A percentile compares a stretch with the other conserved stretches of the same genome.
Conservation (phyloP, 2,888 invertebrate genomes). For the Amiota mariae region DNA sequence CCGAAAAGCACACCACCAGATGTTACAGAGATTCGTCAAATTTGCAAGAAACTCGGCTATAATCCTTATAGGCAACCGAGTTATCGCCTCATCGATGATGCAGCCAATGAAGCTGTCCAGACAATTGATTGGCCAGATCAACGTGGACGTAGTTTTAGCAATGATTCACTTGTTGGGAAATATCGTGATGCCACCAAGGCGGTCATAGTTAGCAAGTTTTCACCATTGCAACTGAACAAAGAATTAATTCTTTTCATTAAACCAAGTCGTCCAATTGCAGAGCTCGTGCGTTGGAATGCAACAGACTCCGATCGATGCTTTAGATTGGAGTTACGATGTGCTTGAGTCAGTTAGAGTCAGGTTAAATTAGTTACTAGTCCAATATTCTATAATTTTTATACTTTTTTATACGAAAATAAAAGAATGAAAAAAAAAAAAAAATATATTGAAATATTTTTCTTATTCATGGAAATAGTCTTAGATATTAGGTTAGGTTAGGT, state of each 20-base stretch:
- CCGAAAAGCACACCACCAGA: constrained; percentile 75
- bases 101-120: constrained; percentile 57
- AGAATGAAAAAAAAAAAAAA: constrained; percentile 33
- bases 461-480: no score
- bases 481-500: no score
- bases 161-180: constrained; percentile 54
- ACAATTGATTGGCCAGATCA: constrained; percentile 58
- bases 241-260: constrained; percentile 69
- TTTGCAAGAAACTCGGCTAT: constrained; percentile 80
- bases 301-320: constrained; percentile 70
- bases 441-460: constrained; percentile 33
- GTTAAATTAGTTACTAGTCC: constrained; percentile 10
- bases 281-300: constrained; percentile 69
- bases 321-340: constrained; percentile 70
- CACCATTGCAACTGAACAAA: constrained; percentile 68
- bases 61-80: constrained; percentile 72
- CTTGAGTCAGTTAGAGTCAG: constrained; percentile 40
- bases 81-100: constrained; percentile 69
- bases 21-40: constrained; percentile 74
- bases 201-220: constrained; percentile 69
- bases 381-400: constrained; percentile 34
- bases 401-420: constrained; percentile 59
- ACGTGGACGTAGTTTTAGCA: constrained; percentile 58
- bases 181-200: constrained; percentile 70
- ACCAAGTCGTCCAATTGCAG: constrained; percentile 71